Base-by-base conservation (phyloP, 2,888 invertebrate genomes). In the Yponomeuta malinellus region DNA sequence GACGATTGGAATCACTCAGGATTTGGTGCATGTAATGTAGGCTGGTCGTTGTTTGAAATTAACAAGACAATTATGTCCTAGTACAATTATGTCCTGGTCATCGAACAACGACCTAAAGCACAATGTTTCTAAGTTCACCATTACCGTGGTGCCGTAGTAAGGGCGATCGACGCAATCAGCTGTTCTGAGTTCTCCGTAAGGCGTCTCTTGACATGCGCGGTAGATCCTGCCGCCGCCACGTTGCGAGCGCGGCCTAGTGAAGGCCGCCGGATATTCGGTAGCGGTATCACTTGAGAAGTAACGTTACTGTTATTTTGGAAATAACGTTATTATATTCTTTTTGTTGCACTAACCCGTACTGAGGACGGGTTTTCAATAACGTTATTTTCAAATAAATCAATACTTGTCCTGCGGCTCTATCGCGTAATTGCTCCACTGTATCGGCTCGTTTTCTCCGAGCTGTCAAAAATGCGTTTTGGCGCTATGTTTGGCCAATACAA, bases 201-300 rank as follows among this genome's bases (percentile, higher is more conserved):
- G 52, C 73, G 73, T 73, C 43, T 73, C 71, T 78, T 78, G 83
- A 73, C 88, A 87, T 89, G 89, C 89, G 89, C 83, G 82, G 72
- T 80, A 59, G 52, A 59, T 9, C 52, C 4, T 59, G 12, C 52
- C 12, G 52, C 52, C 52, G 84, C 85, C 80, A 81, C 80, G 79
- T 73, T 74, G 74, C 59, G 23, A 3, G 33, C 64, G 9, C 15
- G 52, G 52, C 15, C 12, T 59, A 59, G 52, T 12, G 52, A 15
- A 12, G 52, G 52, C 52, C 15, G 52, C 1, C 15, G 52, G 52
- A 15, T 12, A 59, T 12, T 52, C 52, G 15, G 52, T 59, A 59
- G 5, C 52, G 52, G 52, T 59, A 59, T 12, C 1, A 8, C 43
- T 43, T 8, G 52, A 12, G 52, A 59, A 59, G 5, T 73, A 10